These are phyloP conservation scores for Philopotamus ludificatus DNA, from an alignment of 1,140 invertebrate genomes.

Conservation along the genomic window DNA sequence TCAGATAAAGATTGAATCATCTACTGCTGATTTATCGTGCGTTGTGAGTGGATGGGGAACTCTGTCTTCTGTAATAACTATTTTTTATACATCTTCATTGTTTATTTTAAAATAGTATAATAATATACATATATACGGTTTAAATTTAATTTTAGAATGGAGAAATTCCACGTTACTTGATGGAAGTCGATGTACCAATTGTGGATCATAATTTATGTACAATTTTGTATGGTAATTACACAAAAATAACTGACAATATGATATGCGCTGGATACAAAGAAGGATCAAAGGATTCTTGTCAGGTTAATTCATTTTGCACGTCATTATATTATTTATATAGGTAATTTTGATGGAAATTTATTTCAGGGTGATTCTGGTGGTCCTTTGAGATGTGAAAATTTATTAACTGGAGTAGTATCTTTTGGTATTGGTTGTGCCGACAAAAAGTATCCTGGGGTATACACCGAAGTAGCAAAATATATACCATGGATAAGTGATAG, in stretches of 20 bases:
- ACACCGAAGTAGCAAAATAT: conserved; percentile 57
- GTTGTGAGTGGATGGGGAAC: too few species aligned
- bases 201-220: conserved; percentile 14
- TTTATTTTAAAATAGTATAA: too few species aligned
- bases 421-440: conserved; percentile 55
- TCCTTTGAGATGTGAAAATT: conserved; percentile 51
- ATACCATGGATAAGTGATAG: conserved; percentile 55
- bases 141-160: neutral
- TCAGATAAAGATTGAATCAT: too few species aligned
- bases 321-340: neutral
- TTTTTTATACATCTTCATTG: too few species aligned
- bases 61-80: too few species aligned
- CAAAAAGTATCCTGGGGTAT: conserved; percentile 53
- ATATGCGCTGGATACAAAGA: conserved; percentile 44
- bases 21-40: too few species aligned
- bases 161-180: conserved; percentile 2
- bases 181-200: conserved; percentile 23
- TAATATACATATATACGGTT: neutral
- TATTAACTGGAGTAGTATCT: conserved; percentile 56
- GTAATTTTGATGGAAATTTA: conserved; percentile 11
- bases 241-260: conserved; percentile 12
- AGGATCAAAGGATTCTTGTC: conserved; percentile 64
- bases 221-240: neutral
- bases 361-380: conserved; percentile 63
- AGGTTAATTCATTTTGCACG: conserved; percentile 50